Conservation (phyloP, 2,888 invertebrate species). For the Creontiades dilutus region DNA sequence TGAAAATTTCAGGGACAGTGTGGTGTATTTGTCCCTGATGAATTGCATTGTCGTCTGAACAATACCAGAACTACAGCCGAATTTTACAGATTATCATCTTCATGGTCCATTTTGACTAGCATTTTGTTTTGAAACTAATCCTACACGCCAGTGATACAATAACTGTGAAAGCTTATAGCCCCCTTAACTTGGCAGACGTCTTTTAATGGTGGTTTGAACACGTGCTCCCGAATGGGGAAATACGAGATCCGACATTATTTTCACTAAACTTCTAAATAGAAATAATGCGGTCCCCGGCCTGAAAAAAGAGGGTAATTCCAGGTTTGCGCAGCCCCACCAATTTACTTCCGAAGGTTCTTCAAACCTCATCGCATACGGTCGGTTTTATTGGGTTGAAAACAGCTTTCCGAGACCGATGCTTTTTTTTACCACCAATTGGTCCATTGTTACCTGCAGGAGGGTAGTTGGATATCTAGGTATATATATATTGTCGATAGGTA, state of each 20-base stretch:
- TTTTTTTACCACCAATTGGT: background rate
- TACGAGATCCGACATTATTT: slow-evolving; percentile 11
- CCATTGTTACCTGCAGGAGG: slow-evolving; percentile 10
- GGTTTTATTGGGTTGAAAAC: slow-evolving; percentile 36
- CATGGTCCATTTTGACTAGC: too few species aligned
- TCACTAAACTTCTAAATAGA: background rate
- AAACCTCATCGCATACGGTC: slow-evolving; percentile 45
- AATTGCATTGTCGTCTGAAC: too few species aligned
- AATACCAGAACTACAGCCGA: too few species aligned
- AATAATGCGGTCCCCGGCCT: background rate
- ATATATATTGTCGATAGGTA: slow-evolving; percentile 19
- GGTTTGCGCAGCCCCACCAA: slow-evolving; percentile 45
- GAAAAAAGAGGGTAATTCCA: slow-evolving; percentile 35
- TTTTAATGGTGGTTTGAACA: background rate
- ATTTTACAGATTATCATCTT: too few species aligned
- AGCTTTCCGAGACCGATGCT: background rate
- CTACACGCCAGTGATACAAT: too few species aligned
- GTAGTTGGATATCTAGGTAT: slow-evolving; percentile 10
- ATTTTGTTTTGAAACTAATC: too few species aligned
- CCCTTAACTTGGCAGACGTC: too few species aligned
- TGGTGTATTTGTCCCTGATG: too few species aligned
- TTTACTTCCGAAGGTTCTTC: slow-evolving; percentile 41
- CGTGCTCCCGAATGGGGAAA: background rate
- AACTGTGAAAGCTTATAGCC: too few species aligned
- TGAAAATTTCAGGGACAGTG: too few species aligned